Conservation (phyloP, 2,113 vertebrate genomes). For the Tauraco erythrolophus region DNA sequence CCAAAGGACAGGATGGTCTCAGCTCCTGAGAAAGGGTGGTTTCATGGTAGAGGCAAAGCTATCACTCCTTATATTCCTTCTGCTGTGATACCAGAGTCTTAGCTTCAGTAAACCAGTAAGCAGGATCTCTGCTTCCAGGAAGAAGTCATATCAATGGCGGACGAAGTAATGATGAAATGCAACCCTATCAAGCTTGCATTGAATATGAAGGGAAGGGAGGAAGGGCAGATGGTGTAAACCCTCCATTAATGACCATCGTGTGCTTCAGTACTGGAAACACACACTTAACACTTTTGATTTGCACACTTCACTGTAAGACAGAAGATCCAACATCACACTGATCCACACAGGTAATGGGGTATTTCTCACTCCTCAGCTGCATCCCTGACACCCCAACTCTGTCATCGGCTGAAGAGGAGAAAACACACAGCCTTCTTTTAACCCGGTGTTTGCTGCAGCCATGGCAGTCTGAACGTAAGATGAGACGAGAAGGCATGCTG, state of each 20-base stretch:
- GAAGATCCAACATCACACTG: neutral
- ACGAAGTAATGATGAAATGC: neutral
- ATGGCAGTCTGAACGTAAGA: neutral
- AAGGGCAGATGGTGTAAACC: neutral
- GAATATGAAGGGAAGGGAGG: neutral
- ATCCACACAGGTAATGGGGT: neutral
- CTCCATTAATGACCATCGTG: neutral
- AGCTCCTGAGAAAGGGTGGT: neutral
- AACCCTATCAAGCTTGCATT: neutral
- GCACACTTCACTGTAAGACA: neutral
- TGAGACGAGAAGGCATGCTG: neutral
- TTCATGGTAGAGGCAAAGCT: neutral
- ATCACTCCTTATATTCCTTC: neutral
- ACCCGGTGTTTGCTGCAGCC: neutral
- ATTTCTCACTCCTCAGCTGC: neutral
- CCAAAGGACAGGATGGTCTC: neutral
- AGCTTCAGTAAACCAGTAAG: neutral
- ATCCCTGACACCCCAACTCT: neutral
- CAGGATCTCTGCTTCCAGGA: neutral
- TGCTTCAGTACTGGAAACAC: neutral
- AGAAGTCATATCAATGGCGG: neutral
- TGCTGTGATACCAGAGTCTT: neutral
- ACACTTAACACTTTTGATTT: neutral
- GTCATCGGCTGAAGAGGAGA: neutral
- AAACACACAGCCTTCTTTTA: neutral